Evolutionary conservation across 2,888 invertebrate genomes (phyloP).

Genomic region (Metacarcinus magister): DNA sequence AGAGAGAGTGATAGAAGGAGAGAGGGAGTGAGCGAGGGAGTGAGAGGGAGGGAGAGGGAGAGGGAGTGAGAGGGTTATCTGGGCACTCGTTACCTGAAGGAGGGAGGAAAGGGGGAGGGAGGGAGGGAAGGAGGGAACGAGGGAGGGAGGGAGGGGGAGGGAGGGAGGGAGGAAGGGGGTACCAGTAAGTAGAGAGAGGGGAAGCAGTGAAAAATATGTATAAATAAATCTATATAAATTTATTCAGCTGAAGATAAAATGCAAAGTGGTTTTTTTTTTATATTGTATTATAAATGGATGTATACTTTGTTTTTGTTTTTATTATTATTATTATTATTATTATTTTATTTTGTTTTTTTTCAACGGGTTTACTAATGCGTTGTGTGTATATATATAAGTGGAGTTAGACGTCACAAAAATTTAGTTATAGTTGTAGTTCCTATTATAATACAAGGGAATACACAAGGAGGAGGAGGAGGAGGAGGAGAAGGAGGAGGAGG

Average conservation of each 20-base stretch:
- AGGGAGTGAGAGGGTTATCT: too few relatives aligned
- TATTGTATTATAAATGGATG: conserved; percentile 64
- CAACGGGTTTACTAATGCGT: too few relatives aligned
- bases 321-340: conserved; percentile 22
- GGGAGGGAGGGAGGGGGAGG: conserved; percentile 46
- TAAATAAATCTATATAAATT: conserved; percentile 69
- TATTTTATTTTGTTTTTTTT: background rate
- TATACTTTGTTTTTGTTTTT: conserved; percentile 51
- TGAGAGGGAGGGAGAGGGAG: too few relatives aligned
- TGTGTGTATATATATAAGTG: too few relatives aligned
- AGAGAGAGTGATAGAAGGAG: background rate
- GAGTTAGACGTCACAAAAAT: too few relatives aligned
- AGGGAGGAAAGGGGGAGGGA: background rate
- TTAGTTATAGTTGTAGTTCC: too few relatives aligned
- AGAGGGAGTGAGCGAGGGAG: too few relatives aligned
- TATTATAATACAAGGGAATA: too few relatives aligned
- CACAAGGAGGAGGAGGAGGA: too few relatives aligned
- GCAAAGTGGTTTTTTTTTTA: conserved; percentile 45
- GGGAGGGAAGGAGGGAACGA: background rate
- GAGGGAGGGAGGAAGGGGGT: background rate
- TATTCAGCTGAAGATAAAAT: conserved; percentile 67
- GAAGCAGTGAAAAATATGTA: background rate
- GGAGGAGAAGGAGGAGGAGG: too few relatives aligned
- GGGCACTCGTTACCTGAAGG: too few relatives aligned
- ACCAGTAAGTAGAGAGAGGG: background rate